Evolutionary conservation across 1,140 invertebrate genomes (phyloP), one percentile per base, ranked within the genome.

Genomic region (Drosophila parabipectinata): DNA sequence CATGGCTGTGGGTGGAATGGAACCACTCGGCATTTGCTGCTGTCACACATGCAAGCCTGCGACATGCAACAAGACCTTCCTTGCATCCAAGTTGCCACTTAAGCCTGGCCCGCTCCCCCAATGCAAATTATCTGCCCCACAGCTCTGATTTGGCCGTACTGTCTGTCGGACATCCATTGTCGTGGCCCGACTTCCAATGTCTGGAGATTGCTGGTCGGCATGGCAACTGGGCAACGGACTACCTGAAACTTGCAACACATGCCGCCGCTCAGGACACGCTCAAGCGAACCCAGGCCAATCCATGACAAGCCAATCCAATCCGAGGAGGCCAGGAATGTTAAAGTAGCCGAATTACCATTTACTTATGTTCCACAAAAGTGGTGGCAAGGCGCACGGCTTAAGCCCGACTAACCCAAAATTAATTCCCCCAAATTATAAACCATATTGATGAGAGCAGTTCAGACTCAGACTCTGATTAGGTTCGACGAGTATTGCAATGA

Each of bases 61-160:
- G 67, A 67, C 61, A 76, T 41, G 45, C 48, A 62, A 45, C 37
- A 34, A 55, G 41, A 74, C 72, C 62, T 61, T 72, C 58, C 58
- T 28, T 51, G 67, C 52, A 69, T 56, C 37, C 30, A 34, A 44
- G 75, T 62, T 55, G 83, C 66, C 82, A 87, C 83, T 82, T 88
- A 85, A 88, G 82, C 78, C 60, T 8, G 30, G 54, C 81, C 74
- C 69, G 68, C 52, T 56, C 67, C 79, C 66, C 57, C 75, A 72
- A 83, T 88, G 82, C 82, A 85, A 85, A 85, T 88, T 82, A 87
- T 82, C 74, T 82, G 72, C 69, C 78, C 78, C 83, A 76, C 61
- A 82, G 79, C 79, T 72, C 62, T 55, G 83, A 82, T 82, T 85
- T 80, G 55, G 81, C 60, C 54, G 60, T 67, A 77, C 62, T 87